Conservation (phyloP, 1,140 invertebrate genomes). For the Eufriesea mexicana region DNA sequence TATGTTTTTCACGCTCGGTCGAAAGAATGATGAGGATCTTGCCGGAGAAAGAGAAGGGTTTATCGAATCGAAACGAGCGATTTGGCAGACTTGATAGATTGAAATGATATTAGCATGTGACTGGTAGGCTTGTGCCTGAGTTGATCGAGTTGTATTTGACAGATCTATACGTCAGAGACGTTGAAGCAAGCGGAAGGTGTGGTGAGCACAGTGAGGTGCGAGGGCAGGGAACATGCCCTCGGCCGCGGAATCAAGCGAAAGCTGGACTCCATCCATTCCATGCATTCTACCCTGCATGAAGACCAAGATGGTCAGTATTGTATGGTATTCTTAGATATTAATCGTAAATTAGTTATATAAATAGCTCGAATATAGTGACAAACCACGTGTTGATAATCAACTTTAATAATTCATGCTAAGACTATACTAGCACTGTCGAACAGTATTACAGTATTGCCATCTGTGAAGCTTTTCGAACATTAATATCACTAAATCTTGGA, state of each 20-base stretch:
- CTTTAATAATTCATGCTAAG: slow-evolving; percentile 11
- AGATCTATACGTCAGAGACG: slow-evolving; percentile 81
- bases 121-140: slow-evolving; percentile 80
- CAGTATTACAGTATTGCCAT: too few relatives aligned
- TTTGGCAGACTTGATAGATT: slow-evolving; percentile 49
- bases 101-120: slow-evolving; percentile 75
- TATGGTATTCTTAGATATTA: slow-evolving; percentile 77
- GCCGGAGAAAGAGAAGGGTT: slow-evolving; percentile 18
- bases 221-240: slow-evolving; percentile 80
- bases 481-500: too few relatives aligned
- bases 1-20: slow-evolving; percentile 45
- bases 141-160: slow-evolving; percentile 83
- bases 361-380: slow-evolving; percentile 28
- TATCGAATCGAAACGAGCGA: slow-evolving; percentile 25
- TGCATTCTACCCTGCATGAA: slow-evolving; percentile 83
- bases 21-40: slow-evolving; percentile 47
- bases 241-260: slow-evolving; percentile 82
- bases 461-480: too few relatives aligned
- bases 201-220: slow-evolving; percentile 81
- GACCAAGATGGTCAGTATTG: slow-evolving; percentile 83
- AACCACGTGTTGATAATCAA: slow-evolving; percentile 29
- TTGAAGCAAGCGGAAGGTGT: slow-evolving; percentile 82
- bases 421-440: too few relatives aligned
- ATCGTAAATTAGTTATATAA: slow-evolving; percentile 57
- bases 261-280: slow-evolving; percentile 82